Base-by-base conservation (phyloP, 2,797 vertebrate species). In the Pygocentrus nattereri region DNA sequence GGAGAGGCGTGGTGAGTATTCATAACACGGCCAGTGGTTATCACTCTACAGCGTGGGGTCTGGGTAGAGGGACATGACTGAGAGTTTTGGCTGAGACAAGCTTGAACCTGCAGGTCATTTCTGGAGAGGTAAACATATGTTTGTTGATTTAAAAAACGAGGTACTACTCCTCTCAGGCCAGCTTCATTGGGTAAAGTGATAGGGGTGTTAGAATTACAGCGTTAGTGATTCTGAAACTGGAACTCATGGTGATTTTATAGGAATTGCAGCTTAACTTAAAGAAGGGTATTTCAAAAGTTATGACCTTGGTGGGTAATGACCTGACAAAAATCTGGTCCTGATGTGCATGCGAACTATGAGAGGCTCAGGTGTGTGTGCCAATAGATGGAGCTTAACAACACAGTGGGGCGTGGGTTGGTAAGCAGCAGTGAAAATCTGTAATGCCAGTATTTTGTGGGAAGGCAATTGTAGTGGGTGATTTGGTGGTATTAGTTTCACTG, bases 41-140 rank as follows among this genome's bases (percentile, higher is more conserved):
- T 82, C 76, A 59, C 59, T 81, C 79, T 41, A 21, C 72, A 38
- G n/a, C 38, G 67, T 77, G 70, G 23, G 49, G 74, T 81, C 70
- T 71, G 47, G 25, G 23, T 23, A 64, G 59, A 72, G 79, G 21
- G 76, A 73, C 74, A 78, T 81, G 59, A 74, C 69, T n/a, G 50
- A 77, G 41, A 81, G 70, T 58, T 78, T 74, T 61, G 64, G 18
- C 31, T 44, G 56, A 80, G 70, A 80, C 50, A 47, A 38, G 59
- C 41, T 78, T 81, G 44, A 83, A 76, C 76, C 68, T 71, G 34
- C 72, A 81, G 81, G 82, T 84, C 78, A 25, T 74, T 54, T 81
- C 34, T 50, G 18, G 67, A 72, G 65, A 38, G 13, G 23, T 65
- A 76, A 81, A 84, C 73, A 72, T 38, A 71, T 83, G 75, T 83